These are phyloP conservation scores for Prionace glauca DNA, from an alignment of 2,797 vertebrate species.

Conservation along the genomic window DNA sequence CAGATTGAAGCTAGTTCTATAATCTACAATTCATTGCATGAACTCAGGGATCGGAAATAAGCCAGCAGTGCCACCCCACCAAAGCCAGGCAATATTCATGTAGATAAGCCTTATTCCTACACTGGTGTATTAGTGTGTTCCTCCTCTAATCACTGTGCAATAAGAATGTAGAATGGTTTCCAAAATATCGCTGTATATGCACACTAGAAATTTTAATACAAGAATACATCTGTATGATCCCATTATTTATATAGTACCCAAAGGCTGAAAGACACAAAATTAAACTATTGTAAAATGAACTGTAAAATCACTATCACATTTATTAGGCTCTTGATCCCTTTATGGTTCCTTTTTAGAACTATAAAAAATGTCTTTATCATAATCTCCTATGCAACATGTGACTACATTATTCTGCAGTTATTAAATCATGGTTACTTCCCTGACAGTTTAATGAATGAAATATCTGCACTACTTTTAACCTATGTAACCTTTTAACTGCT, in stretches of 20 bases:
- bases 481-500: not conserved
- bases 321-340: constrained; percentile 8
- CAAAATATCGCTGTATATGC: not conserved
- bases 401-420: constrained; percentile 1
- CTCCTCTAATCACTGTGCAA: not conserved
- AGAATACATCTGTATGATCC: not conserved
- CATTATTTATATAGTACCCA: not conserved
- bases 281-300: not conserved
- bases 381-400: constrained; percentile 1
- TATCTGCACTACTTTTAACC: constrained; percentile 3
- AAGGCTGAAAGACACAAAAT: not conserved
- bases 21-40: not conserved
- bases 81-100: not conserved
- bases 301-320: constrained; percentile 12
- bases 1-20: not conserved
- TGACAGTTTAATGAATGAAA: constrained; percentile 20
- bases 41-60: not conserved
- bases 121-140: not conserved
- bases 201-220: not conserved
- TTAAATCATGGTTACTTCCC: not conserved
- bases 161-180: not conserved
- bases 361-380: constrained; percentile 18
- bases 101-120: not conserved
- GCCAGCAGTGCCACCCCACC: not conserved
- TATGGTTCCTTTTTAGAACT: constrained; percentile 1